Evolutionary conservation across 2,113 vertebrate species (phyloP).

Genomic region (Sinocyclocheilus rhinocerous): DNA sequence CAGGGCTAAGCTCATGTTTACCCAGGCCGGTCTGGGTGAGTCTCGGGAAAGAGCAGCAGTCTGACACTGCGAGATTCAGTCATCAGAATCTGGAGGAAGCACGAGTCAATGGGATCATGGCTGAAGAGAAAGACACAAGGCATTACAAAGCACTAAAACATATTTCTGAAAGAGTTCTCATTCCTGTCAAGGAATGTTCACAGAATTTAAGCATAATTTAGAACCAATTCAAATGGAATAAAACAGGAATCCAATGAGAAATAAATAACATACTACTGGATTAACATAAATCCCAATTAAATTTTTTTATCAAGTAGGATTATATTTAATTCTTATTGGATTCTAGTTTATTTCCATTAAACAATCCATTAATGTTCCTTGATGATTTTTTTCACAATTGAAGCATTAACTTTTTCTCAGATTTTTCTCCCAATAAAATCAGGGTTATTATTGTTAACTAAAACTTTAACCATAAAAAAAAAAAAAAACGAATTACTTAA

Average conservation of each 20-base stretch:
- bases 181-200: neutral
- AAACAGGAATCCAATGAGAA: neutral
- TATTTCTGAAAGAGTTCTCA: neutral
- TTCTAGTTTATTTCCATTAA: neutral
- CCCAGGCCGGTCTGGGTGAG: neutral
- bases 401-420: too few relatives aligned
- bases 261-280: neutral
- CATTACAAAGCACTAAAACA: neutral
- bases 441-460: neutral
- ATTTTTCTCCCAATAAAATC: too few relatives aligned
- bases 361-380: too few relatives aligned
- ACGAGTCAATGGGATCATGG: too few relatives aligned
- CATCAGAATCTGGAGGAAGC: too few relatives aligned
- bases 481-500: too few relatives aligned
- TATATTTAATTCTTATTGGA: too few relatives aligned
- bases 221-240: neutral
- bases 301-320: too few relatives aligned
- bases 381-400: too few relatives aligned
- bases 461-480: neutral
- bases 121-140: neutral
- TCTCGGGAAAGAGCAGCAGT: neutral
- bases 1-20: conserved; percentile 20
- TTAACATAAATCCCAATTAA: neutral
- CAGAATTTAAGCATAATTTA: neutral
- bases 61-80: neutral